A percentile compares a stretch with the other conserved stretches of the same genome.
phyloP scores from a whole-genome alignment of 2,888 invertebrate species.

The Tridacna gigas region DNA sequence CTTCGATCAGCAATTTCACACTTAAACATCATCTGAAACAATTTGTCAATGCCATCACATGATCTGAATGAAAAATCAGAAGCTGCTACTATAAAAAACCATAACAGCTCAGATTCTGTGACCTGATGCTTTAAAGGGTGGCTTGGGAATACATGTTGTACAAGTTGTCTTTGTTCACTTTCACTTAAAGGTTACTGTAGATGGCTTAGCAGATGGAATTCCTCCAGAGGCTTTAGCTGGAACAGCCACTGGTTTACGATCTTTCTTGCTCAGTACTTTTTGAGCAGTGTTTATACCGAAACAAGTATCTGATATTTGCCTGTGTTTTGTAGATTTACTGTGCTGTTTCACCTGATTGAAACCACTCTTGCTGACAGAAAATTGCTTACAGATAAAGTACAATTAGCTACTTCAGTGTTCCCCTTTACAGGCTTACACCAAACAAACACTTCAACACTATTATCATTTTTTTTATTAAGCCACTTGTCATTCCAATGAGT shows the following conservation, averaged over 20 bases:
- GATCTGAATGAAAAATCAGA: conserved; percentile 47
- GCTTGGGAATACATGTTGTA: conserved; percentile 26
- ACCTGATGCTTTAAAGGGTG: conserved; percentile 28
- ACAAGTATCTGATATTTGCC: background rate
- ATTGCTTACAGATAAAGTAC: no score
- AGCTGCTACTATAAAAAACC: conserved; percentile 48
- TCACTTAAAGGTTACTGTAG: conserved; percentile 15
- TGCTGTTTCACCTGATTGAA: background rate
- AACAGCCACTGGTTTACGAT: conserved; percentile 12
- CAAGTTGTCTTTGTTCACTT: no score
- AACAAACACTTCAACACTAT: no score
- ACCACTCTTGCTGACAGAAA: no score
- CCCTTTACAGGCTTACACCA: no score
- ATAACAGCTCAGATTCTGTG: conserved; percentile 44
- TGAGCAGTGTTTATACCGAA: background rate
- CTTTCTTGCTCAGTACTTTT: conserved; percentile 5
- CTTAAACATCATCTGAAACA: conserved; percentile 51
- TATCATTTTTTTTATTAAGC: no score
- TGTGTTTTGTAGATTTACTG: background rate
- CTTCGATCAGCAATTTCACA: conserved; percentile 37
- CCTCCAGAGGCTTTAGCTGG: background rate
- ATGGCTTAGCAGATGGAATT: background rate
- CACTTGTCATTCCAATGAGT: no score
- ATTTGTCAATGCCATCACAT: conserved; percentile 36
- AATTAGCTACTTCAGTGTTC: no score